These are phyloP conservation scores for Germaria angustata DNA, from an alignment of 2,888 invertebrate genomes.

Conservation along the genomic window DNA sequence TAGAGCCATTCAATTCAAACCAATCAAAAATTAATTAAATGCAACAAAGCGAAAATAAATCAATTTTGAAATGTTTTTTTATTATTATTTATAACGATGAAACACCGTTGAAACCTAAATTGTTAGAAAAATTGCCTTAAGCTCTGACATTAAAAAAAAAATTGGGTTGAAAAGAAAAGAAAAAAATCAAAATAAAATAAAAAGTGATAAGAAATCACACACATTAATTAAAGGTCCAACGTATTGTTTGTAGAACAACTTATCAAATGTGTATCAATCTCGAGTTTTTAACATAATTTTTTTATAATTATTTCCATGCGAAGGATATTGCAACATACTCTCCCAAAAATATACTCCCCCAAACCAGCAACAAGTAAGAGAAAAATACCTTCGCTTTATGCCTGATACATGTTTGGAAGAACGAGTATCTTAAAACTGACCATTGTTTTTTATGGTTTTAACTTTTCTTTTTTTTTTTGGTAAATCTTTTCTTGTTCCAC, in stretches of 20 bases:
- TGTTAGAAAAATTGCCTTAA: constrained; percentile 7
- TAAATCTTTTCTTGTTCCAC: constrained; percentile 3
- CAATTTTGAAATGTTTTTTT: background rate
- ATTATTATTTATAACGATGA: background rate
- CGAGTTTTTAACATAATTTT: constrained; percentile 7
- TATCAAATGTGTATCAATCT: constrained; percentile 42
- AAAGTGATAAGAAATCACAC: background rate
- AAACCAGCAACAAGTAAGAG: background rate
- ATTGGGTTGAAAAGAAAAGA: background rate
- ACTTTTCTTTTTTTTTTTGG: background rate
- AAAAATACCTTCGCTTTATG: background rate
- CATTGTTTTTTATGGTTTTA: background rate
- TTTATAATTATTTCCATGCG: background rate
- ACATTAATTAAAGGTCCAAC: background rate
- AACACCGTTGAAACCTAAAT: background rate
- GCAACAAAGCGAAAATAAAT: background rate
- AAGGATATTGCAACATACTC: constrained; percentile 52
- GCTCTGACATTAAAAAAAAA: constrained; percentile 9
- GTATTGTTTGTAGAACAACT: background rate
- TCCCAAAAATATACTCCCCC: background rate
- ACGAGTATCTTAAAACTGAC: background rate
- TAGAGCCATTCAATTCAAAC: background rate
- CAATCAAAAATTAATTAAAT: constrained; percentile 18
- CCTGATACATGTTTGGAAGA: constrained; percentile 20
- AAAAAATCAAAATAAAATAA: too few species aligned